Base-by-base conservation (phyloP, 2,888 invertebrate genomes). In the Apoderus coryli region DNA sequence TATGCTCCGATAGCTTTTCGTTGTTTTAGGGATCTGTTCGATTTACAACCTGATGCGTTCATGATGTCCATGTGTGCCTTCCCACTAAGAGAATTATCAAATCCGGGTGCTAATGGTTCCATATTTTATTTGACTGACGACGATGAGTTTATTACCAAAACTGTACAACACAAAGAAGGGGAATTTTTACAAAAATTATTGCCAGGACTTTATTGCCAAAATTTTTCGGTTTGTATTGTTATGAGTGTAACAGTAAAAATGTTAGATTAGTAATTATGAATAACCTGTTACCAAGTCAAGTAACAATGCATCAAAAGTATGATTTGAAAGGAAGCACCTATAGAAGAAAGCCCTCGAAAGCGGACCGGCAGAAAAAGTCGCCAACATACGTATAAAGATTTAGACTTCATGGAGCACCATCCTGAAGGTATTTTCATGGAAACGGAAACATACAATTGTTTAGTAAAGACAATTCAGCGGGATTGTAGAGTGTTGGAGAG, bases 91-190 rank as follows among this genome's bases (percentile, higher is more conserved):
- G 98, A 98, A 64, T 64, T 99, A 46, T 88, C 92, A 46, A 99
- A 98, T 67, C 96, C 98, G 16, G 98, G 98, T 44, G 98, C 98
- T 32, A 95, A 95, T 54, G 98, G 98, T 36, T 93, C 93, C 56
- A 95, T 99, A 59, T 99, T 99, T 71, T 99, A 98, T 65, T 69
- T 95, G 54, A 93, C 93, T 13, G 76, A 80, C 51, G 98, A 98
- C 63, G 98, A 98, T 64, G 95, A 98, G 63, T 99, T 99, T 62
- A 98, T 99, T 54, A 92, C 99, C 49, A 99, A 99, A 70, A 98
- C 98, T 39, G 93, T 98, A 39, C 90, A 92, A 63, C 95, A 96
- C 62, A 98, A 98, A 60, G 98, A 98, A 64, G 96, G 96, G 14
- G 95, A 96, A 64, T 98, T 98, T 63, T 70, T 98, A 53, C 93